Base-by-base conservation (phyloP, 2,113 vertebrate species). In the Stictonetta naevosa region DNA sequence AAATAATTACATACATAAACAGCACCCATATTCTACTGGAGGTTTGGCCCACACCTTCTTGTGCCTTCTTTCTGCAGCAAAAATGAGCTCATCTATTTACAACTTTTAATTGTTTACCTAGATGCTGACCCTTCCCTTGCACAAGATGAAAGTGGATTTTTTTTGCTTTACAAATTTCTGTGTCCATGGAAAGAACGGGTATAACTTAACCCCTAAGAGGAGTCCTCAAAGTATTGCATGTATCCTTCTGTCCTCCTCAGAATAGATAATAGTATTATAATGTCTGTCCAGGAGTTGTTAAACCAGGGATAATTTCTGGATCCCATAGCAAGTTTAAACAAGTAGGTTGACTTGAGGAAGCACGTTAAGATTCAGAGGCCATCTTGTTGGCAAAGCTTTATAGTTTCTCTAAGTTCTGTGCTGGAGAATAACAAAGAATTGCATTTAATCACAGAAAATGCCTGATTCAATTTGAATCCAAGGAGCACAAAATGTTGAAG, bases 101-200 rank as follows among this genome's bases (percentile, higher is more conserved):
- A 58, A 10, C 4, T 44, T 64, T 74, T n/a, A 55, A 28, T 3
- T 48, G 33, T 13, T 88, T n/a, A 52, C 2, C 11, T 4, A 33
- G 3, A 19, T 9, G 10, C 8, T 67, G 9, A 4, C 18, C 6
- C 9, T 81, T 81, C 23, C 34, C 22, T 38, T 1, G 0, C 5
- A 38, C 11, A 77, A 67, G 5, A 8, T 10, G 6, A 50, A 60
- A 62, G 6, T 40, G 4, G 15, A 60, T 58, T 29, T 33, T 33
- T 6, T 1, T 40, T 67, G 15, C 6, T 29, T 17, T 18, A 8
- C 2, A 44, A 29, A 40, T 34, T 46, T 52, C 5, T 52, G 7
- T 40, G 26, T 15, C 8, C 3, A 3, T 33, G 8, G 38, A 66
- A 40, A 59, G 16, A 80, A 66, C 3, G 23, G 8, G 4, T 63